A percentile compares a stretch with the other conserved stretches of the same genome.
phyloP scores from a whole-genome alignment of 2,888 invertebrate species.

The Synanthedon formicaeformis region DNA sequence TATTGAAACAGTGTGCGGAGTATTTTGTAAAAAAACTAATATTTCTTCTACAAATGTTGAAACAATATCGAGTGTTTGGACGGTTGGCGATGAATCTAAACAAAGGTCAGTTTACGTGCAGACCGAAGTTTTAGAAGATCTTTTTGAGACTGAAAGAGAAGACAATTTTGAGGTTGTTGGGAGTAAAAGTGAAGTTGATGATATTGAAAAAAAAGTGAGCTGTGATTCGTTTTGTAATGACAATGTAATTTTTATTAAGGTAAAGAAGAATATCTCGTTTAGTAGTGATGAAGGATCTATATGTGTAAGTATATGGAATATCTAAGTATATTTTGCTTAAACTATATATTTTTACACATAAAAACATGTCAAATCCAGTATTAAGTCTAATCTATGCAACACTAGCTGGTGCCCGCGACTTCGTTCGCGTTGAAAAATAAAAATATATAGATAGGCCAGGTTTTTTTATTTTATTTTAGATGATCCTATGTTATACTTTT shows the following conservation, averaged over 20 bases:
- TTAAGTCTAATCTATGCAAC: too few relatives aligned
- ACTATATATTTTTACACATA: too few relatives aligned
- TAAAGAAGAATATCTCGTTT: neutral
- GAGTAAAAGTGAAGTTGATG: neutral
- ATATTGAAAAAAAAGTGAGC: neutral
- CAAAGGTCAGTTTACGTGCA: conserved; percentile 10
- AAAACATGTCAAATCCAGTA: too few relatives aligned
- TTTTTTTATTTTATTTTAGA: too few relatives aligned
- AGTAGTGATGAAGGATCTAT: neutral
- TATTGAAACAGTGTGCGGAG: neutral
- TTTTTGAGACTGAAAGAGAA: neutral
- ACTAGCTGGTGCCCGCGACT: too few relatives aligned
- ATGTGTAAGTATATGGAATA: too few relatives aligned
- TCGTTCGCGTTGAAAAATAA: too few relatives aligned
- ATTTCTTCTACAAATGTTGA: conserved; percentile 14
- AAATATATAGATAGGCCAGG: too few relatives aligned
- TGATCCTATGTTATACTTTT: too few relatives aligned
- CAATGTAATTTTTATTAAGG: neutral
- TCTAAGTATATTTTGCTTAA: too few relatives aligned
- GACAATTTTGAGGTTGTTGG: neutral
- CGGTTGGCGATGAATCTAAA: conserved; percentile 3
- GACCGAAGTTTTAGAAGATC: neutral
- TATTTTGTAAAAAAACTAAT: conserved; percentile 10
- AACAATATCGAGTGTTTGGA: conserved; percentile 23
- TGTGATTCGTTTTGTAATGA: neutral